Evolutionary conservation across 2,888 invertebrate species (phyloP).

Genomic region (Gryllus longicercus): DNA sequence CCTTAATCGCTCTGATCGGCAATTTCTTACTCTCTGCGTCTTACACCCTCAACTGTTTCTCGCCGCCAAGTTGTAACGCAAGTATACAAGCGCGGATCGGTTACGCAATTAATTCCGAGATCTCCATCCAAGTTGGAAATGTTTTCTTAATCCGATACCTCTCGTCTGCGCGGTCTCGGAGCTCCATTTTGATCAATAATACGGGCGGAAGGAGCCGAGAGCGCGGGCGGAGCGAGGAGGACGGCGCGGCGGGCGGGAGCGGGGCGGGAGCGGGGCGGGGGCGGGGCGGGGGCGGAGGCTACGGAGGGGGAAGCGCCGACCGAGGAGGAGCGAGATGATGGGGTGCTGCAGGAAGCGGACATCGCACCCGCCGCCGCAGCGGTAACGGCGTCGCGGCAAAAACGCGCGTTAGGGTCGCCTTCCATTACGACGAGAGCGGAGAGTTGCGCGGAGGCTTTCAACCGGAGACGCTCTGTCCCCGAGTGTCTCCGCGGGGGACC

Average conservation of each 20-base stretch:
- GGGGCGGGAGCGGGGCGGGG: neutral
- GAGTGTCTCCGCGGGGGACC: neutral
- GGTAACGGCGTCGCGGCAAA: neutral
- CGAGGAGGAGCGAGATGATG: conserved; percentile 21
- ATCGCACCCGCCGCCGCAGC: conserved; percentile 20
- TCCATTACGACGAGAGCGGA: conserved; percentile 5
- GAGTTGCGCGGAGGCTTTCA: neutral
- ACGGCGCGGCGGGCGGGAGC: neutral
- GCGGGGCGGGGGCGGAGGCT: neutral
- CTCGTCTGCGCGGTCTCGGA: neutral
- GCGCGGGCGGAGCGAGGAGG: neutral
- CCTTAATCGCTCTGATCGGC: too few relatives aligned
- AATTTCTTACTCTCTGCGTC: too few relatives aligned
- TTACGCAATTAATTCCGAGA: conserved; percentile 17
- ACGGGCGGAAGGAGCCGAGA: conserved; percentile 19
- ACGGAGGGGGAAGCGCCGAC: neutral
- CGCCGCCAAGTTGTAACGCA: too few relatives aligned
- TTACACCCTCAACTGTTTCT: too few relatives aligned
- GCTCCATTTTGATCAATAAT: conserved; percentile 10
- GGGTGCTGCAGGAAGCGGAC: conserved; percentile 21
- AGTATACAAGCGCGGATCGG: neutral
- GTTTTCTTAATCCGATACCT: conserved; percentile 17
- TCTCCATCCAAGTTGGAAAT: conserved; percentile 17
- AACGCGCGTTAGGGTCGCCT: conserved; percentile 11
- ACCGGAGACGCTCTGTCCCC: neutral